A percentile compares a stretch with the other conserved stretches of the same genome.
These are phyloP conservation scores for Mesembrinibis cayennensis DNA, from an alignment of 2,113 vertebrate genomes.

Conservation along the genomic window DNA sequence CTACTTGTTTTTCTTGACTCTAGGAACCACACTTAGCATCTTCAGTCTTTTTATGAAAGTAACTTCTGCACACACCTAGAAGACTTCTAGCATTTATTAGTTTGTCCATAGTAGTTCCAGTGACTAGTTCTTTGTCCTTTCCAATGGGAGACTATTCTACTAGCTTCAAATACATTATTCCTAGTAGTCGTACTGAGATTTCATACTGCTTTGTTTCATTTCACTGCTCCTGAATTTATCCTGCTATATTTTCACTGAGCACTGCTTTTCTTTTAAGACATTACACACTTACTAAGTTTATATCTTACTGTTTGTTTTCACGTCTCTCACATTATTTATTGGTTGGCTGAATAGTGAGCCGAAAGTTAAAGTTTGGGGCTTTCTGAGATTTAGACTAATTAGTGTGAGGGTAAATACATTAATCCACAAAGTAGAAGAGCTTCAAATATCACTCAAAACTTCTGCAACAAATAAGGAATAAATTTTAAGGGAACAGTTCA, in stretches of 20 bases:
- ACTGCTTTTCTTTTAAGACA: background rate
- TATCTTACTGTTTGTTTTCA: background rate
- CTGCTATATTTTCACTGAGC: background rate
- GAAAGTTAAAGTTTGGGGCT: background rate
- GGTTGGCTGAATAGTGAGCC: background rate
- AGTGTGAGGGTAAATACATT: background rate
- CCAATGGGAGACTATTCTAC: background rate
- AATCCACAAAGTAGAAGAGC: background rate
- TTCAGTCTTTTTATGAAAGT: background rate
- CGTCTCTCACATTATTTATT: background rate
- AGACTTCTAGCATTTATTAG: background rate
- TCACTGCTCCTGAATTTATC: background rate
- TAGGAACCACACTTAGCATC: background rate
- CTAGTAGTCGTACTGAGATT: background rate
- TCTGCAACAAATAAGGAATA: background rate
- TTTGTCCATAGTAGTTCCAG: background rate
- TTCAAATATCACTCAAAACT: background rate
- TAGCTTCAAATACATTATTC: background rate
- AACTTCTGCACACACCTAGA: background rate
- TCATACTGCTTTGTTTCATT: background rate
- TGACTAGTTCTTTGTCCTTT: background rate
- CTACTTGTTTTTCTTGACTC: background rate
- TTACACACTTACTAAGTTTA: background rate
- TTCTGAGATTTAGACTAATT: background rate
- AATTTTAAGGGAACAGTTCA: background rate